Conservation (phyloP, 2,888 invertebrate genomes). For the Choreutis nemorana region DNA sequence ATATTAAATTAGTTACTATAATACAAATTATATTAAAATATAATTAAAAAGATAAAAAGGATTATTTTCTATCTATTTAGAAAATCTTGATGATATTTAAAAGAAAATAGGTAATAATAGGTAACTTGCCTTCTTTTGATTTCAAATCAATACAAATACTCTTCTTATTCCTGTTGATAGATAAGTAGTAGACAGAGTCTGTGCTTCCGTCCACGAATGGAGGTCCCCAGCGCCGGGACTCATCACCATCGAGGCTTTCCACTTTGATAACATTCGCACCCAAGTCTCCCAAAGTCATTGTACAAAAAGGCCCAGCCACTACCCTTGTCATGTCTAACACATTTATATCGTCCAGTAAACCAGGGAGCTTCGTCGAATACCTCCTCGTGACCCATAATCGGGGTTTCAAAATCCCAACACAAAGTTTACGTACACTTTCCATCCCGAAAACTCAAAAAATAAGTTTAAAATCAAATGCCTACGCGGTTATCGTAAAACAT, state of each 20-base stretch:
- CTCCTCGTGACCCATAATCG: constrained; percentile 14
- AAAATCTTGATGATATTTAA: constrained; percentile 1
- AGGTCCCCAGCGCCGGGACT: constrained; percentile 92
- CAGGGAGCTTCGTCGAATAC: constrained; percentile 31
- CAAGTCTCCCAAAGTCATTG: constrained; percentile 91
- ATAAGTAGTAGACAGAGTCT: constrained; percentile 83
- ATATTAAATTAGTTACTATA: neutral
- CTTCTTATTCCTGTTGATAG: constrained; percentile 94
- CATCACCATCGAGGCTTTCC: constrained; percentile 85
- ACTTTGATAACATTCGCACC: constrained; percentile 95
- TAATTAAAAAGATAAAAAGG: constrained; percentile 2
- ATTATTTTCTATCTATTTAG: no score
- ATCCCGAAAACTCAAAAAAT: no score
- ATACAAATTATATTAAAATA: constrained; percentile 1
- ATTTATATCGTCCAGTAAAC: constrained; percentile 74
- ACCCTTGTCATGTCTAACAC: constrained; percentile 86
- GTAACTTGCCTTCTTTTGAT: constrained; percentile 64
- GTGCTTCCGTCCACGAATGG: constrained; percentile 75
- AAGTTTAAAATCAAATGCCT: no score
- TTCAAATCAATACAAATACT: constrained; percentile 90
- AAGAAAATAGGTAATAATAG: neutral
- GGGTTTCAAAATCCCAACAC: constrained; percentile 15
- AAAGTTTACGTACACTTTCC: constrained; percentile 17
- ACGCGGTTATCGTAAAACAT: no score
- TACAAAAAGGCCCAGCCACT: constrained; percentile 93